Conservation (phyloP, 1,140 invertebrate genomes). For the Brachionus paranguensis region DNA sequence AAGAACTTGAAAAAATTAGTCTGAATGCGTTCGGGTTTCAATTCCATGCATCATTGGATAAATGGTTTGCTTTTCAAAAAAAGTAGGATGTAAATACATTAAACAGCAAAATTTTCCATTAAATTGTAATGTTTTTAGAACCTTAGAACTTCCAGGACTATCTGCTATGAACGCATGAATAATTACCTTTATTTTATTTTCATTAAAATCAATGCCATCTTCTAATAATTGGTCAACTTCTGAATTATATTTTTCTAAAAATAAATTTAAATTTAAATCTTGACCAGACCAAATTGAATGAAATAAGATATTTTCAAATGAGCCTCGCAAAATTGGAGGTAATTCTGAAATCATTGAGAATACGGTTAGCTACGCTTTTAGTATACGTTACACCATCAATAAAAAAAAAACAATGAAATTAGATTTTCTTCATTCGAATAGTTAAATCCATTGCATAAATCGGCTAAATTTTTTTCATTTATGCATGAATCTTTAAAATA, state of each 20-base stretch:
- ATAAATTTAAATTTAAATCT: not conserved
- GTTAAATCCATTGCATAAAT: too few relatives aligned
- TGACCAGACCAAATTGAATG: not conserved
- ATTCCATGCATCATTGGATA: not conserved
- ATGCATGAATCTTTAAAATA: too few relatives aligned
- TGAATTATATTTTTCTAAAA: not conserved
- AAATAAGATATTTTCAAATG: not conserved
- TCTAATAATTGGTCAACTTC: not conserved
- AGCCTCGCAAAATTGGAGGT: too few relatives aligned
- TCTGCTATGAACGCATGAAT: not conserved
- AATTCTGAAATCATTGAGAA: too few relatives aligned
- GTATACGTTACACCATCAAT: too few relatives aligned
- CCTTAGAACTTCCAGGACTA: not conserved
- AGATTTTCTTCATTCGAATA: too few relatives aligned
- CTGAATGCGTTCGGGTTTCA: not conserved
- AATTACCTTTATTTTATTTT: not conserved
- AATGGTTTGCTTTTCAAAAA: not conserved
- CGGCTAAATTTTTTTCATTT: too few relatives aligned
- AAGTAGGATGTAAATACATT: not conserved
- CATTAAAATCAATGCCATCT: not conserved
- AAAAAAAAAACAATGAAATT: too few relatives aligned
- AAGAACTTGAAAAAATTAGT: not conserved
- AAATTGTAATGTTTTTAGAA: not conserved
- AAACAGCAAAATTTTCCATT: not conserved
- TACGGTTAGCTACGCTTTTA: too few relatives aligned